Evolutionary conservation across 2,113 vertebrate species (phyloP), one percentile per base, ranked within the genome.

Genomic region (Copsychus sechellarum): DNA sequence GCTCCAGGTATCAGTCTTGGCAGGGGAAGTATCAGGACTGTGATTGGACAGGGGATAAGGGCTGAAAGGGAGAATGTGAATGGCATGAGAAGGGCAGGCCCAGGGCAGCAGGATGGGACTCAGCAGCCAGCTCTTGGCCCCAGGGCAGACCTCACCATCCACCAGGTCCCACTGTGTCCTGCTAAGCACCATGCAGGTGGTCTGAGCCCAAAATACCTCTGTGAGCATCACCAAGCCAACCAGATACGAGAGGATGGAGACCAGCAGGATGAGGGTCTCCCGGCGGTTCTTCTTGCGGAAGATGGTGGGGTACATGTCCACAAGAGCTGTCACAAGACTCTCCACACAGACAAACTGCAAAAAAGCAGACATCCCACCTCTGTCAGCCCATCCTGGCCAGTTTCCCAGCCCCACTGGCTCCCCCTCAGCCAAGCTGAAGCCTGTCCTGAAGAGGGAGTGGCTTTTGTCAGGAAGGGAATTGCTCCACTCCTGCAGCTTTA

Each of bases 201-300:
- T 67, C 60, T 71, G 40, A 92, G 23, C 76, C 57, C 48, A 76
- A 50, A 93, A 90, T 96, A 99, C 99, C 99, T 99, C 99, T 50
- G 98, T 99, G 81, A 99, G 97, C 99, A 99, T 99, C 97, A 99
- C 93, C 82, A 99, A 97, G n/a, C 99, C 99, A 1, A 99, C 93
- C 12, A 99, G 96, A 88, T 98, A 99, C 33, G 98, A 99, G 86
- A 98, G 10, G 42, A 98, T 17, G 12, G 97, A 98, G 69, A 99
- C 97, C 1, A 65, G 92, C 11, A 99, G 94, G 80, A 99, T 99
- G 82, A 99, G 99, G 42, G 96, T 97, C 97, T 99, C 99, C 31
- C 99, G 97, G 76, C 98, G 98, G 92, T 99, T 98, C 95, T 99
- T 99, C 73, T 98, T 98, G 14, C 98, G 98, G 96, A 99, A 99